phyloP scores from a whole-genome alignment of 2,113 vertebrate species.

The Fregata magnificens region DNA sequence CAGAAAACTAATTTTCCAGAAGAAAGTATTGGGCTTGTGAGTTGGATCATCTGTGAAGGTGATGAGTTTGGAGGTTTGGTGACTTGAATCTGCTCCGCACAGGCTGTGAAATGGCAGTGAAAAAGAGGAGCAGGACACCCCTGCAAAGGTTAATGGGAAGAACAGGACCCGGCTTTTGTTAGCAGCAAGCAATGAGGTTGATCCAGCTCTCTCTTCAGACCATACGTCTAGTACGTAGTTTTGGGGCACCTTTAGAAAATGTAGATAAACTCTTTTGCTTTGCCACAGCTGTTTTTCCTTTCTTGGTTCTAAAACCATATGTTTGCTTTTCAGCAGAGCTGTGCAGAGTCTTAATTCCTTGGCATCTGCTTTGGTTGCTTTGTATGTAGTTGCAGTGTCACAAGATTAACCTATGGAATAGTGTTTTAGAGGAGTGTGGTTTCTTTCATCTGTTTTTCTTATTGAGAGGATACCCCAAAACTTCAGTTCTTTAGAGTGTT shows the following conservation, averaged over 20 bases:
- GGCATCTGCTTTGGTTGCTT: background rate
- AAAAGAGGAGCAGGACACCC: background rate
- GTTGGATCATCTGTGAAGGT: background rate
- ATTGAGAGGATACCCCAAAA: background rate
- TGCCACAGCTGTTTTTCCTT: background rate
- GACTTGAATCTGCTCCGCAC: background rate
- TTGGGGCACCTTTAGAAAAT: background rate
- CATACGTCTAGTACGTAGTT: background rate
- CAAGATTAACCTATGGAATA: background rate
- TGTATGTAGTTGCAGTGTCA: fast-evolving
- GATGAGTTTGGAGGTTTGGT: background rate
- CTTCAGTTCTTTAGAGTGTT: background rate
- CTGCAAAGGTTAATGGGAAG: background rate
- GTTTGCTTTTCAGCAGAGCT: background rate
- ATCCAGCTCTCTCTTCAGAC: background rate
- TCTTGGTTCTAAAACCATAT: fast-evolving
- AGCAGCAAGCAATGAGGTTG: background rate
- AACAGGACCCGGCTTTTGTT: background rate
- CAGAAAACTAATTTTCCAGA: background rate
- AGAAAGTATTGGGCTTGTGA: background rate
- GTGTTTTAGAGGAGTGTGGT: background rate
- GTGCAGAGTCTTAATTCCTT: background rate
- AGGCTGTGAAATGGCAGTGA: background rate
- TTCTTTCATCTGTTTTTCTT: background rate
- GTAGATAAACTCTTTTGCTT: background rate